Percentiles rank a stretch among this genome's conserved stretches.
phyloP scores from a whole-genome alignment of 2,113 vertebrate species.

The Phoenicopterus ruber region DNA sequence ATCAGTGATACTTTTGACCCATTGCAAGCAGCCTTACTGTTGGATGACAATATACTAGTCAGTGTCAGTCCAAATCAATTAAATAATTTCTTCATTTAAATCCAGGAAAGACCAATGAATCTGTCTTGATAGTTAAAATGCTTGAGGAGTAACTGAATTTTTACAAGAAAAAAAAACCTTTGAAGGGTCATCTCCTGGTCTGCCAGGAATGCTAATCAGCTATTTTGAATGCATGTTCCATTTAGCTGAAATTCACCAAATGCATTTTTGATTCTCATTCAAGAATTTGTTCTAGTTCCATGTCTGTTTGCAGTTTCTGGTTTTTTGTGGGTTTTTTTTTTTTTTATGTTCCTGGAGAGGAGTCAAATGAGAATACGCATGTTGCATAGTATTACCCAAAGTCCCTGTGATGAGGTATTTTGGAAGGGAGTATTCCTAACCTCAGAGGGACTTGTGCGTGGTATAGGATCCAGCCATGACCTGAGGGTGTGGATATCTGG shows the following conservation, averaged over 20 bases:
- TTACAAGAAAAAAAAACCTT: background rate
- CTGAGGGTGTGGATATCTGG: background rate
- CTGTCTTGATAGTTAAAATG: background rate
- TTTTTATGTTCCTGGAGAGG: background rate
- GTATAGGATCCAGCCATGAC: background rate
- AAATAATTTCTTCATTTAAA: background rate
- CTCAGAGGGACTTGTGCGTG: background rate
- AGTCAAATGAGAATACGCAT: background rate
- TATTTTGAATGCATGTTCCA: background rate
- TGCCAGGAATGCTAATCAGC: background rate
- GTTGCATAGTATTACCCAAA: background rate
- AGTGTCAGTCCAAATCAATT: background rate
- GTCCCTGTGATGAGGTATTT: background rate
- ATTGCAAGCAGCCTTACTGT: background rate
- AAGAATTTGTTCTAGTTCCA: background rate
- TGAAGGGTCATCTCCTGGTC: background rate
- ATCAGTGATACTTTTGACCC: background rate
- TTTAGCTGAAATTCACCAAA: background rate
- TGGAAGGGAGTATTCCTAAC: background rate
- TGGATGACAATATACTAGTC: background rate
- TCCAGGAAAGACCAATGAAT: background rate
- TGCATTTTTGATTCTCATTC: background rate
- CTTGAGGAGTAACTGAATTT: background rate
- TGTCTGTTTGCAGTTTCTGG: background rate
- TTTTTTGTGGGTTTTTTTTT: rapidly evolving